Percentiles rank a stretch among this genome's conserved stretches.
phyloP scores from a whole-genome alignment of 2,113 vertebrate genomes.

The Platysteira castanea region DNA sequence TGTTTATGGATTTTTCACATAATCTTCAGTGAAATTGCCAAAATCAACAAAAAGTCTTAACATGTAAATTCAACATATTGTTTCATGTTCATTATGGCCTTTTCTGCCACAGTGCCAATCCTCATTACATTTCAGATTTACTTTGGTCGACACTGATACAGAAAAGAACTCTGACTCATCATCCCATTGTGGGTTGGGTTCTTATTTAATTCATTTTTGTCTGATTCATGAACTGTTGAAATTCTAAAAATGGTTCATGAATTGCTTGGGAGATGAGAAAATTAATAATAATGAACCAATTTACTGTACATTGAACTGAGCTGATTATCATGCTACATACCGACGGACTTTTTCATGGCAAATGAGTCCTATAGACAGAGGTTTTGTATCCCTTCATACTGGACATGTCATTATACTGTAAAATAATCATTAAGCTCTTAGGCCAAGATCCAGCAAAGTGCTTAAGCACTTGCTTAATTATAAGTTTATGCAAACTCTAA shows the following conservation, averaged over 20 bases:
- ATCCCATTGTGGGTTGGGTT: slow-evolving; percentile 73
- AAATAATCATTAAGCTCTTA: slow-evolving; percentile 69
- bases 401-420: slow-evolving; percentile 68
- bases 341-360: slow-evolving; percentile 68
- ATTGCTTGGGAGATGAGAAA: slow-evolving; percentile 80
- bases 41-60: slow-evolving; percentile 80
- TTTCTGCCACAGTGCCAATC: slow-evolving; percentile 75
- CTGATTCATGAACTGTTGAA: slow-evolving; percentile 78
- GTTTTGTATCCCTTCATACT: slow-evolving; percentile 67
- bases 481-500: slow-evolving; percentile 19
- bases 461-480: slow-evolving; percentile 42
- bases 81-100: slow-evolving; percentile 81
- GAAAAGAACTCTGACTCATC: slow-evolving; percentile 80
- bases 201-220: slow-evolving; percentile 78
- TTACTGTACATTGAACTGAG: slow-evolving; percentile 77
- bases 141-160: slow-evolving; percentile 71
- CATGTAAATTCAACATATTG: slow-evolving; percentile 83
- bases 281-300: slow-evolving; percentile 82
- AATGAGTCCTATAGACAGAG: slow-evolving; percentile 67
- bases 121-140: slow-evolving; percentile 81
- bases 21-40: slow-evolving; percentile 79
- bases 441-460: slow-evolving; percentile 48
- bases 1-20: slow-evolving; percentile 79
- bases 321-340: slow-evolving; percentile 78
- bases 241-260: slow-evolving; percentile 78